Evolutionary conservation across 2,113 vertebrate species (phyloP).

Genomic region (Clarias batrachus): DNA sequence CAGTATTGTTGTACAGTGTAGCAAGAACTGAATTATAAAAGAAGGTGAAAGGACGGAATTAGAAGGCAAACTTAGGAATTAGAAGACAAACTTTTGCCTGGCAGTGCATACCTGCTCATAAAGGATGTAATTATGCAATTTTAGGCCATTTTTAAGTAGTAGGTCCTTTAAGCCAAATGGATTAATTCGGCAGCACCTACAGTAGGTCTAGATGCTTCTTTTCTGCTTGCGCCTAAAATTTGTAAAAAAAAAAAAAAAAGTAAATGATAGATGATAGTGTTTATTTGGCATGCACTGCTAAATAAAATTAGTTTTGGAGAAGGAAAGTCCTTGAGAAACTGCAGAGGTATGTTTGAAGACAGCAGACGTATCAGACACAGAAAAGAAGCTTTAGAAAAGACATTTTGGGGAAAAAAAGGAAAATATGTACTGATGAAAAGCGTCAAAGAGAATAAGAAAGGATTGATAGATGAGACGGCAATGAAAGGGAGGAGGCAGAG

Average conservation of each 20-base stretch:
- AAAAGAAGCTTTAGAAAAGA: background rate
- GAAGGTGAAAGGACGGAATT: too few relatives aligned
- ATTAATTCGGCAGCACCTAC: background rate
- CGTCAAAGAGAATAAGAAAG: background rate
- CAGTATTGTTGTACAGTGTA: too few relatives aligned
- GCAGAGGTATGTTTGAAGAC: background rate
- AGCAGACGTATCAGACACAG: background rate
- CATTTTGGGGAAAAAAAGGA: background rate
- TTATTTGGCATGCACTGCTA: conserved; percentile 2
- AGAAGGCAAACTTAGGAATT: too few relatives aligned
- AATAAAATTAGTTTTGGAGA: background rate
- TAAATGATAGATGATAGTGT: background rate
- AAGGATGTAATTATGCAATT: too few relatives aligned
- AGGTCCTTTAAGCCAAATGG: background rate
- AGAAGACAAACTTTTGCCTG: too few relatives aligned
- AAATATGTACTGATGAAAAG: background rate
- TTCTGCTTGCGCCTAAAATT: background rate
- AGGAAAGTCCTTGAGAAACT: background rate
- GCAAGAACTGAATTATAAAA: too few relatives aligned
- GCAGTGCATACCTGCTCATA: too few relatives aligned
- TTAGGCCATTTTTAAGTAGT: too few relatives aligned
- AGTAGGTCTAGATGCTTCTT: background rate
- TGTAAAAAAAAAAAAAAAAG: background rate
- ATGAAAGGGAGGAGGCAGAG: background rate
- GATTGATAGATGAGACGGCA: background rate